Conservation (phyloP, 30 jellyfish, hydroid and myxozoan species). For the Chrysaora quinquecirrha region DNA sequence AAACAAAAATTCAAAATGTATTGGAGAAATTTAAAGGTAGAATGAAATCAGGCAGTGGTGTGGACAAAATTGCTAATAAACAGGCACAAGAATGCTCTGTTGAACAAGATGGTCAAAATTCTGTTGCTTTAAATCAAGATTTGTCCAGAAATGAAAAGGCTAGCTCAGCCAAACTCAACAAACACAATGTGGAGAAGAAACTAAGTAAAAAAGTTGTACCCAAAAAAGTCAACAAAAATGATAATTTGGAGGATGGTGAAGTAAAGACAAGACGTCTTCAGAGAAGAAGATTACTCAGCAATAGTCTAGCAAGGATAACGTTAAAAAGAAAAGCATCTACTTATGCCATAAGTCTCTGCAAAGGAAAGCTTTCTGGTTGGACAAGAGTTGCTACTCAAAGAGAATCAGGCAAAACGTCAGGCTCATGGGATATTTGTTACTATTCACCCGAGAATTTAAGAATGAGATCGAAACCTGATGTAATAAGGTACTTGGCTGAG, state of each 20-base stretch:
- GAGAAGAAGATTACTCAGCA: background rate
- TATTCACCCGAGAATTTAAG: slow-evolving; percentile 20
- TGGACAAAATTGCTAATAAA: no score
- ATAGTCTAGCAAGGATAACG: background rate
- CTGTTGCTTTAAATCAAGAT: no score
- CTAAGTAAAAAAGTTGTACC: no score
- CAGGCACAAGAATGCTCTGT: no score
- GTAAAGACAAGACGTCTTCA: background rate
- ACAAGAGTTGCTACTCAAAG: slow-evolving; percentile 45
- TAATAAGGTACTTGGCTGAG: slow-evolving; percentile 1
- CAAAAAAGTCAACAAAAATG: no score
- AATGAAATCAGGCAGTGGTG: no score
- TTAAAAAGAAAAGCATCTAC: slow-evolving; percentile 2
- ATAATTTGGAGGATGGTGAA: background rate
- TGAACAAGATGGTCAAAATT: no score
- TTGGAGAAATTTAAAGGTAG: no score
- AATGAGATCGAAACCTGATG: slow-evolving; percentile 54
- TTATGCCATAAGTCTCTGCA: slow-evolving; percentile 16
- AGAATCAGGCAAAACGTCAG: slow-evolving; percentile 36
- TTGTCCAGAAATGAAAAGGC: no score
- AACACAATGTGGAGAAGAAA: no score
- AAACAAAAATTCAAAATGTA: no score
- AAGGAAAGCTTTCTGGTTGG: slow-evolving; percentile 67
- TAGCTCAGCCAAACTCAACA: no score
- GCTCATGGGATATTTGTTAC: slow-evolving; percentile 55